Evolutionary conservation across 2,113 vertebrate genomes (phyloP).

Genomic region (Oxygymnocypris stewartii): DNA sequence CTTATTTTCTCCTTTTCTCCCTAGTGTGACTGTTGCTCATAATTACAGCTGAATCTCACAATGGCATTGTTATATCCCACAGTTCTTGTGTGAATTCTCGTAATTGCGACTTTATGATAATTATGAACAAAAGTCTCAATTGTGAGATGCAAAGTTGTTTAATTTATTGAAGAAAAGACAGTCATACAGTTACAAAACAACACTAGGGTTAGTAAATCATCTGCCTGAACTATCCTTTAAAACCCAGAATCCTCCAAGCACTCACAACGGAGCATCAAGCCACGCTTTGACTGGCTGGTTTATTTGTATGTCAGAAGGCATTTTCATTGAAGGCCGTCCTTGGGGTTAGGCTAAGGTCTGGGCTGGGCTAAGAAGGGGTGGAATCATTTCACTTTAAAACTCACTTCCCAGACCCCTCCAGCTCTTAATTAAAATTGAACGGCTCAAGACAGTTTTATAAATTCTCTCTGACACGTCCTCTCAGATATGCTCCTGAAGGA

Average conservation of each 20-base stretch:
- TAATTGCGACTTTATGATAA: background rate
- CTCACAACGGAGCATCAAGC: conserved; percentile 1
- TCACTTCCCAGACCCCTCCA: conserved; percentile 31
- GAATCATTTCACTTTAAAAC: conserved; percentile 46
- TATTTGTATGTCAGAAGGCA: conserved; percentile 55
- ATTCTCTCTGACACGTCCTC: conserved; percentile 52
- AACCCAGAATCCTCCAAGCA: background rate
- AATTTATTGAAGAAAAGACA: background rate
- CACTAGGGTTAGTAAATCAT: background rate
- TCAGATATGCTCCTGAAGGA: conserved; percentile 42
- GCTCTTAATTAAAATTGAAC: conserved; percentile 57
- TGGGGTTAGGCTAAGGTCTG: conserved; percentile 18
- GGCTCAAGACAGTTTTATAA: conserved; percentile 49
- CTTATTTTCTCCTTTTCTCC: too few relatives aligned
- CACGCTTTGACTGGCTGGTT: conserved; percentile 27
- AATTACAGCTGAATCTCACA: too few relatives aligned
- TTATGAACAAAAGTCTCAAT: background rate
- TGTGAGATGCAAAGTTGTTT: background rate
- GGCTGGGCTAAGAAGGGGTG: background rate
- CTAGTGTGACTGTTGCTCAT: too few relatives aligned
- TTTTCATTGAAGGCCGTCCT: conserved; percentile 45
- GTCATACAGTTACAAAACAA: background rate
- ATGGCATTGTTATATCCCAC: too few relatives aligned
- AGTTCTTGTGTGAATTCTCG: too few relatives aligned
- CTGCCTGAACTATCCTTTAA: background rate